phyloP scores from a whole-genome alignment of 2,888 invertebrate species.

The Myathropa florea region DNA sequence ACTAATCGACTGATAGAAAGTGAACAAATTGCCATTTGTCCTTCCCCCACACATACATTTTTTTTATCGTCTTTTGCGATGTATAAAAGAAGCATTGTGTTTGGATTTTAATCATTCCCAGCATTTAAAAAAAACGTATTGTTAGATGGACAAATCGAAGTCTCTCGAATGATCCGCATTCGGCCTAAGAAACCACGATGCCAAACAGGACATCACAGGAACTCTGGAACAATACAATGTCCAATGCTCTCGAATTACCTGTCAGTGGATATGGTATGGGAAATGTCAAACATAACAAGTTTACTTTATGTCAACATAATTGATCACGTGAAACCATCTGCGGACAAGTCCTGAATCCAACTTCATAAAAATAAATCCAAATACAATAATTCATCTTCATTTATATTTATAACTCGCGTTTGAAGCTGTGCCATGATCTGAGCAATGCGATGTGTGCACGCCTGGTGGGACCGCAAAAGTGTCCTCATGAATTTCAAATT shows the following conservation, averaged over 20 bases:
- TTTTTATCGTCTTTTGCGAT: too few species aligned
- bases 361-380: slow-evolving; percentile 4
- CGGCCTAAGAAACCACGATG: too few species aligned
- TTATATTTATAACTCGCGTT: neutral
- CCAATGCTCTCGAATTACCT: neutral
- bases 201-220: neutral
- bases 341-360: slow-evolving; percentile 11
- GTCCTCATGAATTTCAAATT: slow-evolving; percentile 30
- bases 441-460: neutral
- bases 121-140: too few species aligned
- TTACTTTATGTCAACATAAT: slow-evolving; percentile 8
- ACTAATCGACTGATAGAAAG: too few species aligned
- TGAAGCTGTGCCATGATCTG: neutral
- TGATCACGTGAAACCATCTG: slow-evolving; percentile 28
- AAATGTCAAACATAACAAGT: neutral
- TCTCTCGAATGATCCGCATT: too few species aligned
- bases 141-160: too few species aligned
- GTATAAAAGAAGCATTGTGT: too few species aligned
- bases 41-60: too few species aligned
- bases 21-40: too few species aligned
- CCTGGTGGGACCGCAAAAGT: neutral
- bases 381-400: slow-evolving; percentile 9
- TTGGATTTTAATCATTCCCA: too few species aligned
- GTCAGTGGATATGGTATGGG: neutral
- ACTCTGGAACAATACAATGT: neutral